Conservation (phyloP, 2,888 invertebrate genomes). For the Odontocolon sp. region DNA sequence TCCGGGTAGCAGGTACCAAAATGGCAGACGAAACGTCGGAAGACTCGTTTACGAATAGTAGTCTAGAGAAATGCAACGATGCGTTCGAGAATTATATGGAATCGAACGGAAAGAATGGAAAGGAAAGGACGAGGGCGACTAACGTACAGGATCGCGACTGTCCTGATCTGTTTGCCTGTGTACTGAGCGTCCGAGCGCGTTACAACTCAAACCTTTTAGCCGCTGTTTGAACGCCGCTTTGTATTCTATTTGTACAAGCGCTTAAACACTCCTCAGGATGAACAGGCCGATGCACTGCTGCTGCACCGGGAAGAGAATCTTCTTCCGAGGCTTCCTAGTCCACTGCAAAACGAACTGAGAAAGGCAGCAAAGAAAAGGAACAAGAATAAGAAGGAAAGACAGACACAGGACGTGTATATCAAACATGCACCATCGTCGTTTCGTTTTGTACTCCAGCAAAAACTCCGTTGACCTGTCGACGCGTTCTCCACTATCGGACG, state of each 20-base stretch:
- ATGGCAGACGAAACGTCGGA: slow-evolving; percentile 54
- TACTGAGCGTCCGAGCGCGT: slow-evolving; percentile 77
- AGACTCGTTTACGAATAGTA: background rate
- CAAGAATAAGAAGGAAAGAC: background rate
- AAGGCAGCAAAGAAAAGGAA: slow-evolving; percentile 1
- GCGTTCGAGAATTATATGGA: background rate
- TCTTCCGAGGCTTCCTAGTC: background rate
- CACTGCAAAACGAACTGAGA: slow-evolving; percentile 22
- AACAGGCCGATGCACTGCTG: slow-evolving; percentile 10
- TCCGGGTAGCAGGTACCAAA: slow-evolving; percentile 30
- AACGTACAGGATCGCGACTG: slow-evolving; percentile 68
- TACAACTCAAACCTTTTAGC: slow-evolving; percentile 81
- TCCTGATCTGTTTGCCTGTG: slow-evolving; percentile 76
- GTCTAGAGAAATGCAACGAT: background rate
- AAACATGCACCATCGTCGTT: slow-evolving; percentile 3
- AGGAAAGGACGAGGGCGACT: slow-evolving; percentile 14
- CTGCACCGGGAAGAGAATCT: slow-evolving; percentile 27
- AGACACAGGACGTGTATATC: background rate
- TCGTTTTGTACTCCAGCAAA: background rate
- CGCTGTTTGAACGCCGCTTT: slow-evolving; percentile 78
- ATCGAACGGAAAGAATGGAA: background rate
- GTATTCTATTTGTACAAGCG: slow-evolving; percentile 80
- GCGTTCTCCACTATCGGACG: slow-evolving; percentile 3
- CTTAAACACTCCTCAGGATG: slow-evolving; percentile 77
- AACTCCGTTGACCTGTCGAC: slow-evolving; percentile 15